Percentiles rank a stretch among this genome's conserved stretches.
Evolutionary conservation across 2,888 invertebrate species (phyloP).

Genomic region (Dermolepida albohirtum): DNA sequence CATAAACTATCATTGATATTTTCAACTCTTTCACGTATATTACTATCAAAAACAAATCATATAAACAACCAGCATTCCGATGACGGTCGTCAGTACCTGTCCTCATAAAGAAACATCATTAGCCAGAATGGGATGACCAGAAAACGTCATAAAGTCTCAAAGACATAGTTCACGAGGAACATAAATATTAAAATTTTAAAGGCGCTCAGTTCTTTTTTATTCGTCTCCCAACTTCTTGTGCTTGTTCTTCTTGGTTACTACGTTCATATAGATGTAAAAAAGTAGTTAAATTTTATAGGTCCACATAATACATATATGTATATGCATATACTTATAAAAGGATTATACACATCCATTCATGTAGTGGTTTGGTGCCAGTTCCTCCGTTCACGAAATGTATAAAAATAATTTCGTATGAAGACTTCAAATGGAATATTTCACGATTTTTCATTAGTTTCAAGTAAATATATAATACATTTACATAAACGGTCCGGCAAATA

Average conservation of each 20-base stretch:
- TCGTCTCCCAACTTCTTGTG: background rate
- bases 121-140: slow-evolving; percentile 21
- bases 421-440: slow-evolving; percentile 11
- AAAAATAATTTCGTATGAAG: background rate
- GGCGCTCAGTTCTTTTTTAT: slow-evolving; percentile 36
- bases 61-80: background rate
- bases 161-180: slow-evolving; percentile 47
- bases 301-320: slow-evolving; percentile 23
- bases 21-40: background rate
- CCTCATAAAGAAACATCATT: slow-evolving; percentile 12
- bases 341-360: no score
- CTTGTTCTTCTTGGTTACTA: slow-evolving; percentile 13
- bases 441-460: slow-evolving; percentile 9
- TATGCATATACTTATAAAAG: background rate
- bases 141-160: slow-evolving; percentile 44
- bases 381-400: no score
- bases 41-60: slow-evolving; percentile 10
- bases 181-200: slow-evolving; percentile 50
- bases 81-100: slow-evolving; percentile 4
- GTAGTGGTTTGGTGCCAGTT: no score
- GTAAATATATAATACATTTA: slow-evolving; percentile 27
- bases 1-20: slow-evolving; percentile 12
- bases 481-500: slow-evolving; percentile 3
- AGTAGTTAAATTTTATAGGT: slow-evolving; percentile 49
- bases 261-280: slow-evolving; percentile 44